Conservation (phyloP, 2,888 invertebrate genomes). For the Poecilus cupreus region DNA sequence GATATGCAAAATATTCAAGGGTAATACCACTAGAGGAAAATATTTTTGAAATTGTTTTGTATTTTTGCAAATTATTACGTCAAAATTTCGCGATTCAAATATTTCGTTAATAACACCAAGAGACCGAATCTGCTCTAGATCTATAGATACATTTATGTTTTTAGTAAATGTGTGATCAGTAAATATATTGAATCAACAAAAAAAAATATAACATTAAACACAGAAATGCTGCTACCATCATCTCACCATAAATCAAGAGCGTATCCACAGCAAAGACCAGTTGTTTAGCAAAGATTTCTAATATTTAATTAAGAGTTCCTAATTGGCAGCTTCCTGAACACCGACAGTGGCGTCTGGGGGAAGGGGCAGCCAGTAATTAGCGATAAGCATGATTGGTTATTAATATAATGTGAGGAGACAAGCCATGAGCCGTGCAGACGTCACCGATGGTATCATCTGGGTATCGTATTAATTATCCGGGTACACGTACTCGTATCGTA, state of each 20-base stretch:
- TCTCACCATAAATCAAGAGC: not conserved
- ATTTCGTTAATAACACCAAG: too few species aligned
- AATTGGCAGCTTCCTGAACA: constrained; percentile 69
- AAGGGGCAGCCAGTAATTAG: constrained; percentile 13
- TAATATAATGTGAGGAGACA: not conserved
- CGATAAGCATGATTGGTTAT: constrained; percentile 27
- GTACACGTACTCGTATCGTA: not conserved
- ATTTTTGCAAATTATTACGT: too few species aligned
- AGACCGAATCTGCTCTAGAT: too few species aligned
- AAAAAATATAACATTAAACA: too few species aligned
- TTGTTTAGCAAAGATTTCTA: constrained; percentile 54
- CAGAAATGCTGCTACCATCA: too few species aligned
- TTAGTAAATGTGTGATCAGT: too few species aligned
- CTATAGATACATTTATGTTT: too few species aligned
- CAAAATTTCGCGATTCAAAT: too few species aligned
- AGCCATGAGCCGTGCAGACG: not conserved
- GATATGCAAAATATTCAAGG: too few species aligned
- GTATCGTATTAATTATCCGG: not conserved
- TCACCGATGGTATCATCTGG: not conserved
- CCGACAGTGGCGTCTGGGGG: not conserved
- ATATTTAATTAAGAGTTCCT: constrained; percentile 68
- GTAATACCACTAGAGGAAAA: too few species aligned
- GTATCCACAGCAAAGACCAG: not conserved
- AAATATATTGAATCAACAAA: too few species aligned
- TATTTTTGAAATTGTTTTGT: too few species aligned